Evolutionary conservation across 1,140 invertebrate species (phyloP).

Genomic region (Hesperophylax magnus): DNA sequence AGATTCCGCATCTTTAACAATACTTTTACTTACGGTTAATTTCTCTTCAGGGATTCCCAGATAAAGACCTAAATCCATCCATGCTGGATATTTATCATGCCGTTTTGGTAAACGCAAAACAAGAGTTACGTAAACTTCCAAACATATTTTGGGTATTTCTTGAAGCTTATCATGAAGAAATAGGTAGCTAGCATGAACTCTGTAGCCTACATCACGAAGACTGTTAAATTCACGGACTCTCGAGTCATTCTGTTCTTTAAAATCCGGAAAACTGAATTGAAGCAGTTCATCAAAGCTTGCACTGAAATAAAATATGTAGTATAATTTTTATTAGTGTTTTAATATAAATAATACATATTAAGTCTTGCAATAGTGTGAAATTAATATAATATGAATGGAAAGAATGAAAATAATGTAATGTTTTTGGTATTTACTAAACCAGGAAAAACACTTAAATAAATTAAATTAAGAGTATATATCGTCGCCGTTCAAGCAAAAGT

Average conservation of each 20-base stretch:
- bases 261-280: slow-evolving; percentile 11
- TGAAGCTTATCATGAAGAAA: slow-evolving; percentile 63
- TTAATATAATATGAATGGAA: no score
- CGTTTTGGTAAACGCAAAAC: slow-evolving; percentile 31
- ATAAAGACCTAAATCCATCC: slow-evolving; percentile 51
- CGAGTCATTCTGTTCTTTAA: slow-evolving; percentile 12
- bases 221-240: slow-evolving; percentile 62
- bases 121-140: slow-evolving; percentile 41
- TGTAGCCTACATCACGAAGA: slow-evolving; percentile 63
- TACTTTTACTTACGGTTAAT: slow-evolving; percentile 42
- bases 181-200: slow-evolving; percentile 64
- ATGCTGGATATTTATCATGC: slow-evolving; percentile 42
- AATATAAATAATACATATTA: no score
- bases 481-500: no score
- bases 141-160: slow-evolving; percentile 41
- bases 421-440: no score
- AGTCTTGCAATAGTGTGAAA: no score
- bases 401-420: no score
- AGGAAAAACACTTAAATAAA: no score
- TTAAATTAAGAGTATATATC: no score
- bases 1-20: no score
- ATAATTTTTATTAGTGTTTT: no score
- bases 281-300: no score
- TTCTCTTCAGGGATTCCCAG: slow-evolving; percentile 42
- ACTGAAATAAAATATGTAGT: not conserved